phyloP scores from a whole-genome alignment of 2,888 invertebrate species.

The Isoperla grammatica region DNA sequence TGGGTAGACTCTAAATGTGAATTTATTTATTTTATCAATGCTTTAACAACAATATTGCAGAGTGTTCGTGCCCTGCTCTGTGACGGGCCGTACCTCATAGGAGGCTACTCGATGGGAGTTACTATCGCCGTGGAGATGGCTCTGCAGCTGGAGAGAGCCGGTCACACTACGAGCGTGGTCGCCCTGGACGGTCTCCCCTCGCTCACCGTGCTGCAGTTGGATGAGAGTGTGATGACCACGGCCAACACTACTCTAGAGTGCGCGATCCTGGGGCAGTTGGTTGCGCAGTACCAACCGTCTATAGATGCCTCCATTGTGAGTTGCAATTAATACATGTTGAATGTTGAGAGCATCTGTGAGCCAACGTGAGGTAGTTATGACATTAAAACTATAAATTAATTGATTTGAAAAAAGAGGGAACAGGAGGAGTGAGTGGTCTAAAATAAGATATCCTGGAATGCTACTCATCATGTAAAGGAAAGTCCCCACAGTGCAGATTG shows the following conservation, averaged over 20 bases:
- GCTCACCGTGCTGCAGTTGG: background rate
- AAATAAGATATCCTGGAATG: too few species aligned
- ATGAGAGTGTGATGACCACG: background rate
- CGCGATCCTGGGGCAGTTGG: background rate
- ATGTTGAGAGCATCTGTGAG: too few species aligned
- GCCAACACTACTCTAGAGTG: background rate
- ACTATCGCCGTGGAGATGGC: conserved; percentile 94
- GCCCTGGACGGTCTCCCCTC: conserved; percentile 84
- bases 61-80: conserved; percentile 71
- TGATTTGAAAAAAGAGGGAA: too few species aligned
- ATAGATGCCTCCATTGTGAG: background rate
- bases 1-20: too few species aligned
- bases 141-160: conserved; percentile 63
- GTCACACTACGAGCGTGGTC: conserved; percentile 55
- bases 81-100: conserved; percentile 77
- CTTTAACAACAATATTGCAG: too few species aligned
- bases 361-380: too few species aligned
- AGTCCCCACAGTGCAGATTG: too few species aligned
- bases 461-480: too few species aligned
- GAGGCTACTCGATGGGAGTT: conserved; percentile 95
- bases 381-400: too few species aligned
- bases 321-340: too few species aligned
- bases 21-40: too few species aligned
- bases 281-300: background rate
- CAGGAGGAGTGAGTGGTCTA: too few species aligned